Percentiles rank a stretch among this genome's conserved stretches.
These are phyloP conservation scores for Caenorhabditis sp. DNA, from an alignment of 2,888 invertebrate species.

Conservation along the genomic window DNA sequence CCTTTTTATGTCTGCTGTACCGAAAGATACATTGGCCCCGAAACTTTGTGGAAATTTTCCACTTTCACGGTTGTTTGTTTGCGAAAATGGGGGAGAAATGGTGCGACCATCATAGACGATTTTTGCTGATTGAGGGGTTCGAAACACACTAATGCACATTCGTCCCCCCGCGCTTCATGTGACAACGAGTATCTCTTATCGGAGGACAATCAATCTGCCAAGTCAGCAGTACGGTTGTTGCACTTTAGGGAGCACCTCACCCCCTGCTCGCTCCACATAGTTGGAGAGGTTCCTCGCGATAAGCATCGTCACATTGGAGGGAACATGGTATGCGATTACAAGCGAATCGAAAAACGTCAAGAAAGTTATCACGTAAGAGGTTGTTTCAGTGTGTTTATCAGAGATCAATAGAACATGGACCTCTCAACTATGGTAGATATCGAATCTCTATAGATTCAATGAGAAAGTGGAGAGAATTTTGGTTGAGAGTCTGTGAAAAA, in stretches of 20 bases:
- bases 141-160: constrained; percentile 46
- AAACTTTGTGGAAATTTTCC: constrained; percentile 47
- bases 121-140: constrained; percentile 57
- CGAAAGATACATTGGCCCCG: constrained; percentile 27
- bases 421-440: neutral
- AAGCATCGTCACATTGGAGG: constrained; percentile 34
- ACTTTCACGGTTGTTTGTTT: constrained; percentile 53
- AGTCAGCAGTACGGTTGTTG: constrained; percentile 52
- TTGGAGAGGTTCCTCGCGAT: constrained; percentile 51
- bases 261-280: constrained; percentile 10
- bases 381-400: neutral
- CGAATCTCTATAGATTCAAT: neutral
- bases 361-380: constrained; percentile 8
- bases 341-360: constrained; percentile 1
- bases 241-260: constrained; percentile 41
- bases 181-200: constrained; percentile 46
- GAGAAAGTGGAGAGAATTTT: constrained; percentile 9
- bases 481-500: constrained; percentile 46
- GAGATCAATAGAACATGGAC: neutral
- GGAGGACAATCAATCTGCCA: constrained; percentile 36
- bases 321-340: neutral
- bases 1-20: neutral
- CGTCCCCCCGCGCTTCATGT: constrained; percentile 46
- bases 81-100: constrained; percentile 1
- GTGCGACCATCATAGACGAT: constrained; percentile 50